phyloP scores from a whole-genome alignment of 2,888 invertebrate genomes.

The Drosophila dives region DNA sequence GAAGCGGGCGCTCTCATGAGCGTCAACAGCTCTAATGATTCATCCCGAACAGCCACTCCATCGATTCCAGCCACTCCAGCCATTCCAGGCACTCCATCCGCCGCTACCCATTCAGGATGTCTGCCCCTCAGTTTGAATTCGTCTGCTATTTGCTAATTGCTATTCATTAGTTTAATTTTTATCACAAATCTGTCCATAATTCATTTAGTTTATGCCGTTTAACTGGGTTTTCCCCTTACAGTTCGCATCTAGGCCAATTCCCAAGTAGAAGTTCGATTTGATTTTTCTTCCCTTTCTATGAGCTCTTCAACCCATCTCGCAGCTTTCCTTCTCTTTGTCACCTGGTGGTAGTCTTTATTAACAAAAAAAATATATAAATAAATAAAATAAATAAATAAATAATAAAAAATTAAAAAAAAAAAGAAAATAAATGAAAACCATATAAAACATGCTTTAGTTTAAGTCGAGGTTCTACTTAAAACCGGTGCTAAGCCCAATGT shows the following conservation, averaged over 20 bases:
- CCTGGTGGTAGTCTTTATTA: slow-evolving; percentile 66
- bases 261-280: not conserved
- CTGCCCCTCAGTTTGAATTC: slow-evolving; percentile 20
- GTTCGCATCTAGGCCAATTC: not conserved
- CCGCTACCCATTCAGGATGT: not conserved
- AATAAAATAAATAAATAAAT: slow-evolving; percentile 8
- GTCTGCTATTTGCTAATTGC: slow-evolving; percentile 35
- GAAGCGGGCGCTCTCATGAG: slow-evolving; percentile 79
- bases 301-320: not conserved
- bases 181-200: slow-evolving; percentile 48
- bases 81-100: not conserved
- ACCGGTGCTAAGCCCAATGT: slow-evolving; percentile 80
- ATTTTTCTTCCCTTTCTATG: not conserved
- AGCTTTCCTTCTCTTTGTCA: not conserved
- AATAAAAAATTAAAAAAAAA: not conserved
- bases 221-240: slow-evolving; percentile 46
- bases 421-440: slow-evolving; percentile 19
- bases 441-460: slow-evolving; percentile 51
- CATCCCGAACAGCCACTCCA: not conserved
- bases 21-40: slow-evolving; percentile 6
- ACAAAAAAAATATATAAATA: not conserved
- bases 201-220: slow-evolving; percentile 54
- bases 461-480: slow-evolving; percentile 67
- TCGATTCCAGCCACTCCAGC: not conserved
- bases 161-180: slow-evolving; percentile 68